phyloP scores from a whole-genome alignment of 2,888 invertebrate species.

The Andrena trimmerana region DNA sequence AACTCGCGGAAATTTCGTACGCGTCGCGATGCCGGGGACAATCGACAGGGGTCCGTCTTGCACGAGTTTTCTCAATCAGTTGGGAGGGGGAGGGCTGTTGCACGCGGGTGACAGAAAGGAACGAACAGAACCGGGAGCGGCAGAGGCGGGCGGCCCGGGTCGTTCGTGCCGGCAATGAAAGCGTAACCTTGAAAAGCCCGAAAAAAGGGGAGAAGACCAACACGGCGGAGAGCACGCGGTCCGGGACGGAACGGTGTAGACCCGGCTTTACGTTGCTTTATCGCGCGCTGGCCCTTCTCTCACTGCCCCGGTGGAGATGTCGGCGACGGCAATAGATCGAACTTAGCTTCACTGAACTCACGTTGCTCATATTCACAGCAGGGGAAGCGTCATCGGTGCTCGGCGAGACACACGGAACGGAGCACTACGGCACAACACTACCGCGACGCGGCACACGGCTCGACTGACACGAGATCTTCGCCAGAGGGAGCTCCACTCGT shows the following conservation, averaged over 20 bases:
- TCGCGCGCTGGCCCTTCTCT: neutral
- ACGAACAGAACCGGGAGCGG: slow-evolving; percentile 8
- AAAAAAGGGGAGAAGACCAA: slow-evolving; percentile 34
- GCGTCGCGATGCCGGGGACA: neutral
- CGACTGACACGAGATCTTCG: slow-evolving; percentile 78
- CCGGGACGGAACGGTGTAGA: slow-evolving; percentile 16
- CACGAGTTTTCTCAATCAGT: neutral
- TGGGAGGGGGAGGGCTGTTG: neutral
- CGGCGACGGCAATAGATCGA: slow-evolving; percentile 7
- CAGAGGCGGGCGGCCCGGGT: slow-evolving; percentile 17
- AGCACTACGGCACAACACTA: slow-evolving; percentile 70
- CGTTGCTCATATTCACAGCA: slow-evolving; percentile 60
- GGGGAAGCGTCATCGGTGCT: slow-evolving; percentile 61
- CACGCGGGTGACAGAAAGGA: slow-evolving; percentile 23
- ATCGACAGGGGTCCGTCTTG: neutral
- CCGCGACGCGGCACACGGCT: slow-evolving; percentile 82
- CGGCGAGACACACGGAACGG: slow-evolving; percentile 62
- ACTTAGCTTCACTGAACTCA: slow-evolving; percentile 47
- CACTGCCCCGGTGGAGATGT: slow-evolving; percentile 10
- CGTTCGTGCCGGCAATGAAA: slow-evolving; percentile 45
- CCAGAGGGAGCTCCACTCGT: slow-evolving; percentile 79
- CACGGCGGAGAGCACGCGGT: slow-evolving; percentile 51
- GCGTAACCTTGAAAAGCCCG: slow-evolving; percentile 54
- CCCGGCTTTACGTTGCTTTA: neutral
- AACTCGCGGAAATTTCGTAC: neutral